A percentile compares a stretch with the other conserved stretches of the same genome.
Evolutionary conservation across 2,888 invertebrate species (phyloP).

Genomic region (Dermolepida albohirtum): DNA sequence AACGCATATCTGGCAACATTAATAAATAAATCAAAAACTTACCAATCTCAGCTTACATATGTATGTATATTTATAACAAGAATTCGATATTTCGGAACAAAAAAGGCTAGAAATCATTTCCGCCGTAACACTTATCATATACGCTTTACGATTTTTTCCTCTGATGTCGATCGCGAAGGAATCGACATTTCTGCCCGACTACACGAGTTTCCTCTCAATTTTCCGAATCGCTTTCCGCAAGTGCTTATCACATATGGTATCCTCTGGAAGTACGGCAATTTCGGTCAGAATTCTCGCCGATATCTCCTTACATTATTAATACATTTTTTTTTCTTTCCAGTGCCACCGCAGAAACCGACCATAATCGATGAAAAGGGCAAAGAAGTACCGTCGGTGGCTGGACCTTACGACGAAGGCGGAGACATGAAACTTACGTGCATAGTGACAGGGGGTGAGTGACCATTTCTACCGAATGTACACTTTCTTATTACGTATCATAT

Average conservation of each 20-base stretch:
- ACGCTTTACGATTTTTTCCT: too few relatives aligned
- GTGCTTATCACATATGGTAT: slow-evolving; percentile 34
- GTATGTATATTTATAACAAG: too few relatives aligned
- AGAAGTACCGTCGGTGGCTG: slow-evolving; percentile 73
- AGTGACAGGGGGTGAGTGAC: slow-evolving; percentile 79
- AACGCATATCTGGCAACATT: too few relatives aligned
- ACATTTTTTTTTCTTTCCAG: slow-evolving; percentile 66
- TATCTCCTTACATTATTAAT: slow-evolving; percentile 36
- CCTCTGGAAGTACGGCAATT: slow-evolving; percentile 24
- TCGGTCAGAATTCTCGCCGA: slow-evolving; percentile 22
- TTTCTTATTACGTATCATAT: slow-evolving; percentile 2
- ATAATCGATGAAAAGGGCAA: slow-evolving; percentile 78
- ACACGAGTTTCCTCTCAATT: slow-evolving; percentile 33
- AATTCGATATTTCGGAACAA: too few relatives aligned
- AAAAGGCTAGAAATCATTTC: too few relatives aligned
- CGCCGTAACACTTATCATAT: too few relatives aligned
- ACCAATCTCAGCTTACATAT: too few relatives aligned
- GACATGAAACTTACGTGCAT: slow-evolving; percentile 79
- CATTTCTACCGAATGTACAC: background rate
- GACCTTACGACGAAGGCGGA: slow-evolving; percentile 80
- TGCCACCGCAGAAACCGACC: slow-evolving; percentile 78
- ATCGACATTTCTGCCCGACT: too few relatives aligned
- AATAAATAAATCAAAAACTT: too few relatives aligned
- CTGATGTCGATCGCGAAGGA: too few relatives aligned
- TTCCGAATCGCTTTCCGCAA: slow-evolving; percentile 31